A percentile compares a stretch with the other conserved stretches of the same genome.
These are phyloP conservation scores for Notodonta ziczac DNA, from an alignment of 2,888 invertebrate genomes.

Conservation along the genomic window DNA sequence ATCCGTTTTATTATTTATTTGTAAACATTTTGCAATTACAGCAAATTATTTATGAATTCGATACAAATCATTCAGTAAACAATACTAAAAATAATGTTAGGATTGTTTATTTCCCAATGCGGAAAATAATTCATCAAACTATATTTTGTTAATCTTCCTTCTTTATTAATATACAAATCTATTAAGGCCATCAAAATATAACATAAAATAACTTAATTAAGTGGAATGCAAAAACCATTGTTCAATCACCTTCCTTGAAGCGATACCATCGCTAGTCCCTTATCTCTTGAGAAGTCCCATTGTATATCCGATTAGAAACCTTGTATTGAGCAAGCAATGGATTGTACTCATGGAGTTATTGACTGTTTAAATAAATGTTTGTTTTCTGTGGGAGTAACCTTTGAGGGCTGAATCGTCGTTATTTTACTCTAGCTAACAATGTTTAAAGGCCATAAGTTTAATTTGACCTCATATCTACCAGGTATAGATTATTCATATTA, in stretches of 20 bases:
- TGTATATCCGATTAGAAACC: conserved; percentile 38
- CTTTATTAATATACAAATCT: background rate
- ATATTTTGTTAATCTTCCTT: background rate
- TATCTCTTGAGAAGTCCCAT: conserved; percentile 43
- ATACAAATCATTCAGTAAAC: too few species aligned
- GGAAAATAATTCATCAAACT: too few species aligned
- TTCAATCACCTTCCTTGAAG: conserved; percentile 22
- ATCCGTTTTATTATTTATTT: too few species aligned
- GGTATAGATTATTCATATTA: too few species aligned
- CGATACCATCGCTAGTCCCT: conserved; percentile 28
- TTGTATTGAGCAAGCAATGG: conserved; percentile 39
- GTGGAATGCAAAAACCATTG: conserved; percentile 26
- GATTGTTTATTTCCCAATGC: too few species aligned
- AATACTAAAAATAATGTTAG: too few species aligned
- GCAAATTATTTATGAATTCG: too few species aligned
- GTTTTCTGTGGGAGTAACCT: conserved; percentile 40
- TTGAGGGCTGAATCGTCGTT: conserved; percentile 20
- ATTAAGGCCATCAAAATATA: conserved; percentile 15
- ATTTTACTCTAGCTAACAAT: too few species aligned
- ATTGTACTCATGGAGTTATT: conserved; percentile 21
- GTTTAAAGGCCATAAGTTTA: too few species aligned
- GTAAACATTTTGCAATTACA: too few species aligned
- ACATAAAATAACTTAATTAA: conserved; percentile 23
- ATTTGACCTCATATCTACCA: too few species aligned
- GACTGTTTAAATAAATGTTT: conserved; percentile 26